Base-by-base conservation (phyloP, 2,888 invertebrate genomes). In the Habroteleia sp. region DNA sequence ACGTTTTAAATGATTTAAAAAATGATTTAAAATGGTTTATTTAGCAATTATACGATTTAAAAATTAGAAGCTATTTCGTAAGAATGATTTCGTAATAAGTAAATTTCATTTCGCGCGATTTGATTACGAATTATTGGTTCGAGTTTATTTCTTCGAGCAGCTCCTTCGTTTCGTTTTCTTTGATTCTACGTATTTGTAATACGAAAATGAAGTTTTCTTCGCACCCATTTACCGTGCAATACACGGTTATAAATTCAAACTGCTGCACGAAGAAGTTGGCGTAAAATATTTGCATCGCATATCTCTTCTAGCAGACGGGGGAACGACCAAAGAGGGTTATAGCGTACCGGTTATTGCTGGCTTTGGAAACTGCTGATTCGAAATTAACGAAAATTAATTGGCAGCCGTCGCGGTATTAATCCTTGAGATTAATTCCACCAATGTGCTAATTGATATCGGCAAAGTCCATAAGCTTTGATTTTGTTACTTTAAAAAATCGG, bases 321-420 rank as follows among this genome's bases (percentile, higher is more conserved):
- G 52, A 56, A 29, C 27, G 33, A 54, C 44, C 58, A 50, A 63
- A 52, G 62, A 65, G 72, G 62, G 73, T 66, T 76, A 54, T 23
- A 50, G 35, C 65, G 71, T 37, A 37, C 73, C 54, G 65, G 69
- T 76, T 76, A 74, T 74, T 74, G 56, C 73, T 75, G 74, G 80
- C 80, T 82, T 82, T 82, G 80, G 84, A 84, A 85, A 86, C 83
- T 87, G 87, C 87, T 86, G 86, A 87, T 87, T 86, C 85, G 83
- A 85, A 85, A 86, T 85, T 85, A 85, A 85, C 85, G 85, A 81
- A 85, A 87, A 87, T 87, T 87, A 87, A 87, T 87, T 85, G 85
- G 84, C 83, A 83, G 82, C 71, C 80, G 81, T 81, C 82, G 81
- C 80, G 80, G 83, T 84, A 85, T 86, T 87, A 86, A 87, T 87